Evolutionary conservation across 2,888 invertebrate genomes (phyloP).

Genomic region (Microchrysa polita): DNA sequence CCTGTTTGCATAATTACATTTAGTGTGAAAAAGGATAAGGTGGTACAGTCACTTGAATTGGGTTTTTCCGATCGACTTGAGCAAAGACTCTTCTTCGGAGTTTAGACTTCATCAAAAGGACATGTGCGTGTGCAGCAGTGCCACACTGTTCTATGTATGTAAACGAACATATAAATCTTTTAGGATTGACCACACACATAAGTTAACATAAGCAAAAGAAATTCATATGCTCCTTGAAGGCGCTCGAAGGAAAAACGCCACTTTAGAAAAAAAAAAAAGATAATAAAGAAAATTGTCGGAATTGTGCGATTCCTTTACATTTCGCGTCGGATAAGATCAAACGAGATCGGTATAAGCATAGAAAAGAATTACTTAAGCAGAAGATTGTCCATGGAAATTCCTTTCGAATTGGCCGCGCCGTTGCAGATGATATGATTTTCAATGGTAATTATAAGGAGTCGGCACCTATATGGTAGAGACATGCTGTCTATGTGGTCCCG

Average conservation of each 20-base stretch:
- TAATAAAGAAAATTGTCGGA: neutral
- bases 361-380: constrained; percentile 12
- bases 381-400: constrained; percentile 30
- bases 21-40: constrained; percentile 27
- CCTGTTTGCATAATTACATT: constrained; percentile 36
- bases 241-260: neutral
- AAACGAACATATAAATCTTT: neutral
- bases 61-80: neutral
- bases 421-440: constrained; percentile 13
- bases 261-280: neutral
- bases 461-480: no score
- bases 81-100: no score
- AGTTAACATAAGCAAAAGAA: neutral
- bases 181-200: constrained; percentile 14
- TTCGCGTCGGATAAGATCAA: constrained; percentile 28
- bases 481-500: no score
- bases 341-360: neutral
- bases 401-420: constrained; percentile 9
- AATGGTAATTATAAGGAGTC: constrained; percentile 2
- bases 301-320: constrained; percentile 5
- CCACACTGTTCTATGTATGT: no score
- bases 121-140: no score
- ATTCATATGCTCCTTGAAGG: neutral
- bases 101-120: no score
- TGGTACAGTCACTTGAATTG: constrained; percentile 23